These are phyloP conservation scores for Leucopsar rothschildi DNA, from an alignment of 2,113 vertebrate species.

Conservation along the genomic window DNA sequence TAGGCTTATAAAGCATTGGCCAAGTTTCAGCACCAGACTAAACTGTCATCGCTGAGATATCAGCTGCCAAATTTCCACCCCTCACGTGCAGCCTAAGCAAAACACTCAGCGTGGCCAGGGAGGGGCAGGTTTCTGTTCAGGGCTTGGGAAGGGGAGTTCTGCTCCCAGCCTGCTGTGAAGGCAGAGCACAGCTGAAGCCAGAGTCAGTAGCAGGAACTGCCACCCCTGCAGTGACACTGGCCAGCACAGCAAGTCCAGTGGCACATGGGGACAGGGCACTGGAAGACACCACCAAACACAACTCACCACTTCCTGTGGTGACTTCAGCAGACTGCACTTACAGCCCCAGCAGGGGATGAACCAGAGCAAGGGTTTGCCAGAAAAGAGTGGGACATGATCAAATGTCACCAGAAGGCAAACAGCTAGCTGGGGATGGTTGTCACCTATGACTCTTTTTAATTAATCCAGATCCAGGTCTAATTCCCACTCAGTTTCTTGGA, in stretches of 20 bases:
- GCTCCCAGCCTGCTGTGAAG: background rate
- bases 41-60: background rate
- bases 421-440: background rate
- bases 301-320: background rate
- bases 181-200: background rate
- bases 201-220: background rate
- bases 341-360: background rate
- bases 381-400: background rate
- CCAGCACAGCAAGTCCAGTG: background rate
- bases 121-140: background rate
- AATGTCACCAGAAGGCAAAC: background rate
- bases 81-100: background rate
- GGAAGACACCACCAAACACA: background rate
- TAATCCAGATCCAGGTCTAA: background rate
- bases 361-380: background rate
- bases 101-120: background rate
- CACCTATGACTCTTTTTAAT: background rate
- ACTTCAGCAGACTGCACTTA: background rate
- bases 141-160: background rate
- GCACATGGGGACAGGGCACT: background rate
- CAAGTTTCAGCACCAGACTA: conserved; percentile 31
- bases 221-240: background rate
- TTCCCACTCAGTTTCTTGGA: background rate
- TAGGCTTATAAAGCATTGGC: background rate
- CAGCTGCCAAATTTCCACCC: conserved; percentile 8